A percentile compares a stretch with the other conserved stretches of the same genome.
Conservation (phyloP, 2,888 invertebrate species). For the Synanthedon formicaeformis region DNA sequence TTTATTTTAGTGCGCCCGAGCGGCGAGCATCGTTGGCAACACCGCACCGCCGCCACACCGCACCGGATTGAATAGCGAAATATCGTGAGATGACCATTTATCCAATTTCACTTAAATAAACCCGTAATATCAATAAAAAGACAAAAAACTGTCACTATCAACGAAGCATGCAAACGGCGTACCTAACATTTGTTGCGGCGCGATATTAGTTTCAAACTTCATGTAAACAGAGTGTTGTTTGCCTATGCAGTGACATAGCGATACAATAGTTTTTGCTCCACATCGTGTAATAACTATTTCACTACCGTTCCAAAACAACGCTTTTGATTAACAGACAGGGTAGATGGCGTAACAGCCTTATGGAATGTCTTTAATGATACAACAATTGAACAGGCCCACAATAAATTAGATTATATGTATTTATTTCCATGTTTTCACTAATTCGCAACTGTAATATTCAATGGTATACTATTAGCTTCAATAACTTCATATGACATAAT, state of each 20-base stretch:
- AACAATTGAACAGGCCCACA: no score
- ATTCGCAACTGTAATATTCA: no score
- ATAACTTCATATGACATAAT: no score
- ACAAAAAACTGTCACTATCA: constrained; percentile 38
- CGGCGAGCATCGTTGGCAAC: constrained; percentile 28
- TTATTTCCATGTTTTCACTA: no score
- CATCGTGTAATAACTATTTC: constrained; percentile 50
- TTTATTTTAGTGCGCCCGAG: constrained; percentile 33
- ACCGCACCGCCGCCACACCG: constrained; percentile 27
- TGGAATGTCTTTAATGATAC: background rate
- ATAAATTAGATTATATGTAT: no score
- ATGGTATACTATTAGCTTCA: no score
- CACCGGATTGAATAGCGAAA: constrained; percentile 54
- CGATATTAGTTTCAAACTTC: constrained; percentile 30
- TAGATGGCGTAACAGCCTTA: constrained; percentile 36
- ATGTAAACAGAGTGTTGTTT: constrained; percentile 26
- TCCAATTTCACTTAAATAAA: constrained; percentile 70
- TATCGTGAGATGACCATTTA: constrained; percentile 65
- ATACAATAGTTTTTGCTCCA: constrained; percentile 22
- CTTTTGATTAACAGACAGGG: constrained; percentile 33
- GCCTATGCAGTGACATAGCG: background rate
- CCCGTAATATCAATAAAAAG: constrained; percentile 64
- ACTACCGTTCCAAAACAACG: constrained; percentile 47
- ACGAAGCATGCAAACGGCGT: constrained; percentile 32
- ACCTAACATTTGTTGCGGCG: constrained; percentile 9